Base-by-base conservation (phyloP, 92 coral and sea anemone genomes). In the Porites evermanni region DNA sequence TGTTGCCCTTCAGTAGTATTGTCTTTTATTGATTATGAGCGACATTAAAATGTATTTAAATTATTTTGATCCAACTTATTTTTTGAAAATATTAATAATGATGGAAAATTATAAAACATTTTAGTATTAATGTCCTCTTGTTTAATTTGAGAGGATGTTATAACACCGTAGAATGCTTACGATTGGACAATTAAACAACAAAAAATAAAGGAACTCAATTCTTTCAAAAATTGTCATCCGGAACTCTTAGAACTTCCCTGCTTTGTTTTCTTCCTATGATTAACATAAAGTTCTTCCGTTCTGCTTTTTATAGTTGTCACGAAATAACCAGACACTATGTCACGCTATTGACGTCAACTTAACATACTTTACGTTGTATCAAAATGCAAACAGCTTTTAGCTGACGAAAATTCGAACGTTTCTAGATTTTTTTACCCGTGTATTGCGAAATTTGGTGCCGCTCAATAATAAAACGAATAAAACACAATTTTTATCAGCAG, bases 281-380 rank as follows among this genome's bases (percentile, higher is more conserved):
- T 74, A 74, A 17, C 78, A 74, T 74, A 52, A 3, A 19, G 78
- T 74, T 6, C 10, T 53, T 74, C 78, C 78, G 78, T 63, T 20
- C 64, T 47, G 4, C 12, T 13, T 63, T 63, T 7, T 7, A 63
- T 38, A 38, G 47, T 38, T 38, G 67, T 63, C 67, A 14, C 60
- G 74, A 11, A 56, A 56, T 14, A 38, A 9, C 61, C 17, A 56
- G 61, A 9, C 12, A 56, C 14, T 3, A 14, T 70, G 53, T 72
- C 61, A 50, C 26, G 29, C 26, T 21, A 17, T 56, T 56, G 61
- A 56, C 61, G 61, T 56, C 61, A 56, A 12, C 12, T 11, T 9
- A 11, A 14, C 4, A 8, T 56, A 56, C 16, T 56, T 38, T 38
- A 38, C 47, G 47, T 38, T 44, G 59, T 72, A 21, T 17, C 17